Conservation (phyloP, 2,888 invertebrate species). For the Drosophila lacicola region DNA sequence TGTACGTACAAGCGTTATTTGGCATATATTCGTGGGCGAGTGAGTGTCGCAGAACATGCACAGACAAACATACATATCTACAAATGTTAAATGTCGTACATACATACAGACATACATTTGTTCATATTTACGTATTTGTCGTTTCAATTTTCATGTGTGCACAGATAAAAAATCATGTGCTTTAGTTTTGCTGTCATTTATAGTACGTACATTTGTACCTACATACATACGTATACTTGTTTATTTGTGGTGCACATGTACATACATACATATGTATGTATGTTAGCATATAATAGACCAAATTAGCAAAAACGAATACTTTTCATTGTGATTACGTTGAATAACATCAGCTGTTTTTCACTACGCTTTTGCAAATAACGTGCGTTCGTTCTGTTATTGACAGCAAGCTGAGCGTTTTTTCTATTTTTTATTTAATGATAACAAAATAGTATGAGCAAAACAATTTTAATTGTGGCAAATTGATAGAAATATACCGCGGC, state of each 20-base stretch:
- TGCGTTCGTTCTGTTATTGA: constrained; percentile 23
- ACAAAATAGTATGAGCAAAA: constrained; percentile 30
- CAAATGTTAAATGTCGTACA: constrained; percentile 7
- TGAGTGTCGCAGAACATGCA: background rate
- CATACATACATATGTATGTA: constrained; percentile 23
- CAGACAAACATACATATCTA: constrained; percentile 5
- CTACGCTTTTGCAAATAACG: constrained; percentile 14
- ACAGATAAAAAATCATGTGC: constrained; percentile 52
- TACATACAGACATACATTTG: constrained; percentile 6
- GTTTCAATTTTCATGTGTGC: constrained; percentile 65
- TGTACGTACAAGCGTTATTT: too few species aligned
- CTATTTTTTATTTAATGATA: constrained; percentile 21
- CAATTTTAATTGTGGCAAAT: constrained; percentile 40
- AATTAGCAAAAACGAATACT: constrained; percentile 39
- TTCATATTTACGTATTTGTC: constrained; percentile 53
- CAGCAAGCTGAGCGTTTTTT: constrained; percentile 11
- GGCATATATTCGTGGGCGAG: too few species aligned
- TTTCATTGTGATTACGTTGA: constrained; percentile 30
- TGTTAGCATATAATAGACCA: constrained; percentile 32
- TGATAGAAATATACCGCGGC: constrained; percentile 12
- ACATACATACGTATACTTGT: background rate
- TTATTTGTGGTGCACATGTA: constrained; percentile 10
- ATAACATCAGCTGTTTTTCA: constrained; percentile 49
- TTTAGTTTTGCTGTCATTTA: constrained; percentile 39
- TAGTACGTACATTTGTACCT: constrained; percentile 6